phyloP scores from a whole-genome alignment of 2,797 vertebrate genomes.

The Pogoniulus pusillus region DNA sequence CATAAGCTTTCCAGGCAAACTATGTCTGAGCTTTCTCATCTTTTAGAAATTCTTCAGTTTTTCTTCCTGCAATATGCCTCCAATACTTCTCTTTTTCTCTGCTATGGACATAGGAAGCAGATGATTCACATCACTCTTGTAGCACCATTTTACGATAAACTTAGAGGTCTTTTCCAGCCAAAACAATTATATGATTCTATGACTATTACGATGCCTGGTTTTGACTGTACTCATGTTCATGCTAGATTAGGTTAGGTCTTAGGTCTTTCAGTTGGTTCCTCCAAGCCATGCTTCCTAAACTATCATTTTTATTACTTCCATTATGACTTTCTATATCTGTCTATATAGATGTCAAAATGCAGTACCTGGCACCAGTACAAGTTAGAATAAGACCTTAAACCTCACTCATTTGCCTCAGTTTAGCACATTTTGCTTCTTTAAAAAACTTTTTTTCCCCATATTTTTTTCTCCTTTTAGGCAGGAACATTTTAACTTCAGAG shows the following conservation, averaged over 20 bases:
- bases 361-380: not conserved
- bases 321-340: not conserved
- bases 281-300: not conserved
- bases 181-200: not conserved
- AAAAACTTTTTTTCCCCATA: not conserved
- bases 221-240: not conserved
- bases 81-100: not conserved
- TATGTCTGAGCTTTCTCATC: not conserved
- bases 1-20: not conserved
- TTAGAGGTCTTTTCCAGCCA: too few relatives aligned
- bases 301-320: not conserved
- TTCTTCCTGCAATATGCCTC: not conserved
- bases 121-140: not conserved
- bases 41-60: not conserved
- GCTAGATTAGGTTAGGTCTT: not conserved
- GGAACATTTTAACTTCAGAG: not conserved
- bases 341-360: not conserved
- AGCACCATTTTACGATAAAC: not conserved
- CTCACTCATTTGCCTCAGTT: not conserved
- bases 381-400: not conserved
- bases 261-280: not conserved
- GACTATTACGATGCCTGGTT: not conserved
- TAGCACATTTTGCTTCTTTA: not conserved
- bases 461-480: not conserved
- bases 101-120: accelerated